Percentiles rank a stretch among this genome's conserved stretches.
Conservation (phyloP, 2,888 invertebrate genomes). For the Azorinus chamasolen region DNA sequence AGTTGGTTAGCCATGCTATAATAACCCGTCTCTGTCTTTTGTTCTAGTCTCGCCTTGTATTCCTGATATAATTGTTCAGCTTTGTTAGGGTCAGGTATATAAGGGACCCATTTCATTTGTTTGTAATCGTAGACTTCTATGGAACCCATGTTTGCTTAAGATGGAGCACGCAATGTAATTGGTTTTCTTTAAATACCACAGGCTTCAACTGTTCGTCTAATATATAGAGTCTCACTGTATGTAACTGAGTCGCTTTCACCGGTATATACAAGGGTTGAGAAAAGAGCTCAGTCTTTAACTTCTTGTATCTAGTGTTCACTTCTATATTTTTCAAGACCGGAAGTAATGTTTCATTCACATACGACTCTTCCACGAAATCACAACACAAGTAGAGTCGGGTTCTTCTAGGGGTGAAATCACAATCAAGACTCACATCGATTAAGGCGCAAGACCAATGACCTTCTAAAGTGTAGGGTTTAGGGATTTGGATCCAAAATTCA, state of each 20-base stretch:
- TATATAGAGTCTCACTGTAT: slow-evolving; percentile 11
- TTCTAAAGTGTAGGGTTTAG: slow-evolving; percentile 26
- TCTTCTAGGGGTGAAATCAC: slow-evolving; percentile 28
- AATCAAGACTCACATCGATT: slow-evolving; percentile 20
- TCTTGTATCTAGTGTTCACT: slow-evolving; percentile 14
- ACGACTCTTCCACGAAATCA: slow-evolving; percentile 25
- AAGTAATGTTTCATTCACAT: slow-evolving; percentile 11
- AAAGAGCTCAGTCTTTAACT: slow-evolving; percentile 8
- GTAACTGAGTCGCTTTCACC: slow-evolving; percentile 9
- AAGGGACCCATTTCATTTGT: slow-evolving; percentile 27
- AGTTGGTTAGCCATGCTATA: no score
- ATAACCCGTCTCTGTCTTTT: no score
- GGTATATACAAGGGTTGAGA: slow-evolving; percentile 5
- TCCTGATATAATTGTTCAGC: no score
- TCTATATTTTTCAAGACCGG: slow-evolving; percentile 31
- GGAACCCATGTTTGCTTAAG: slow-evolving; percentile 38
- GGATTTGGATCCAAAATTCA: slow-evolving; percentile 39
- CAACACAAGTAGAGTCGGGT: slow-evolving; percentile 32
- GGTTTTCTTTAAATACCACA: slow-evolving; percentile 18
- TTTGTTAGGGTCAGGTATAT: slow-evolving; percentile 19
- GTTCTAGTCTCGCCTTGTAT: no score
- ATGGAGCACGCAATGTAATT: slow-evolving; percentile 36
- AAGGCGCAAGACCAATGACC: slow-evolving; percentile 31
- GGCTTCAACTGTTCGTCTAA: slow-evolving; percentile 16
- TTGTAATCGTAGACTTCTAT: slow-evolving; percentile 35